Evolutionary conservation across 1,140 invertebrate species (phyloP).

Genomic region (Neotoxoptera formosana): DNA sequence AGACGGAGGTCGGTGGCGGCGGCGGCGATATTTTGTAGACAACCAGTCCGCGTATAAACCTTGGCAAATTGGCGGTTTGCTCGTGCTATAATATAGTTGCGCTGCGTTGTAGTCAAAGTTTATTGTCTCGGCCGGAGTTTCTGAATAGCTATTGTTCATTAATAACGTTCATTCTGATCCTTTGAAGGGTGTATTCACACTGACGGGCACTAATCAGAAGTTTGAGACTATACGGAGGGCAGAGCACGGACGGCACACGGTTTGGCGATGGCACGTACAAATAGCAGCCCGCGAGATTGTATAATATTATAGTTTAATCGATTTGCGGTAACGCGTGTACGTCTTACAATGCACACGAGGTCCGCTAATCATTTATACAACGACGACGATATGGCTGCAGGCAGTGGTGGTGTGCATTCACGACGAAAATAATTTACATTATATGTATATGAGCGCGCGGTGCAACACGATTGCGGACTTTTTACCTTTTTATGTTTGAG

Average conservation of each 20-base stretch:
- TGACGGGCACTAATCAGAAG: background rate
- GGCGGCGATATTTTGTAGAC: background rate
- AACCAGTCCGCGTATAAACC: background rate
- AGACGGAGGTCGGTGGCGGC: too few species aligned
- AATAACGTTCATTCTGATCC: background rate
- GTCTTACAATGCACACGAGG: background rate
- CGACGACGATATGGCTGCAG: too few species aligned
- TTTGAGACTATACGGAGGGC: too few species aligned
- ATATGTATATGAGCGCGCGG: too few species aligned
- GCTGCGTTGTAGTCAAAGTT: slow-evolving; percentile 2
- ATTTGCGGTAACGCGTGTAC: background rate
- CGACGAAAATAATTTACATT: background rate
- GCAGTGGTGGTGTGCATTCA: background rate
- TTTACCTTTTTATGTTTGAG: too few species aligned
- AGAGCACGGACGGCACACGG: too few species aligned
- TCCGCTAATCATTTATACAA: background rate
- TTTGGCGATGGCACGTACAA: background rate
- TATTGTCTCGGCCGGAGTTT: background rate
- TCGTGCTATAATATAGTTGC: too few species aligned
- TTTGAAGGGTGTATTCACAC: background rate
- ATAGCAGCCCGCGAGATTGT: background rate
- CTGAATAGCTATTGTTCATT: background rate
- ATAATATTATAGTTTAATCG: background rate
- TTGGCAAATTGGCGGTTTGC: background rate
- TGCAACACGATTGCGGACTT: too few species aligned